Evolutionary conservation across 2,888 invertebrate species (phyloP).

Genomic region (Sminthurides aquaticus): DNA sequence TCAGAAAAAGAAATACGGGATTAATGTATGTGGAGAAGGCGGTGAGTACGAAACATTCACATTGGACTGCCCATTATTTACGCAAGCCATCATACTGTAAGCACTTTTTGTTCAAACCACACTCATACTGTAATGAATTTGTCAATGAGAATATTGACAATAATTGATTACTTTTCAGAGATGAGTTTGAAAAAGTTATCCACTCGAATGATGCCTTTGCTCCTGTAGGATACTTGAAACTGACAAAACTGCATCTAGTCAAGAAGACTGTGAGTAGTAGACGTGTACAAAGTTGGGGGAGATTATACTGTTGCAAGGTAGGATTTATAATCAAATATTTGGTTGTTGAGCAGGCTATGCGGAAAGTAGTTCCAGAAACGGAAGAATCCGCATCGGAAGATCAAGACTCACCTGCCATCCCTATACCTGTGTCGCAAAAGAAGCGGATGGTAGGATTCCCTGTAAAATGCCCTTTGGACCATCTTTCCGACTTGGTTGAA

Average conservation of each 20-base stretch:
- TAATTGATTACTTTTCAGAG: conserved; percentile 57
- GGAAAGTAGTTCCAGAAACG: not conserved
- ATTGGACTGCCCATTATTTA: conserved; percentile 91
- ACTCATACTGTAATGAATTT: too few species aligned
- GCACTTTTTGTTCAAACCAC: conserved; percentile 49
- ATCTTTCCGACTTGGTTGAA: conserved; percentile 41
- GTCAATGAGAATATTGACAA: too few species aligned
- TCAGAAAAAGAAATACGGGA: conserved; percentile 79
- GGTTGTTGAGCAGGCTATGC: conserved; percentile 11
- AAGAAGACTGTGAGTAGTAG: conserved; percentile 52
- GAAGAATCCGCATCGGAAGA: not conserved
- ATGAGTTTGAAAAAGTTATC: conserved; percentile 75
- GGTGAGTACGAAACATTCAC: conserved; percentile 99
- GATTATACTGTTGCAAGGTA: not conserved
- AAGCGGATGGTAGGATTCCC: conserved; percentile 23
- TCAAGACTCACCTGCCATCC: not conserved
- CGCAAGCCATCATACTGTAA: conserved; percentile 81
- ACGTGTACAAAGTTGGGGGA: not conserved
- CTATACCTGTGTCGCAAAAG: not conserved
- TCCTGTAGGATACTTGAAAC: conserved; percentile 87
- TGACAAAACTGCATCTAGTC: conserved; percentile 73
- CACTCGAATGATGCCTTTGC: conserved; percentile 89
- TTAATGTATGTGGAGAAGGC: conserved; percentile 96
- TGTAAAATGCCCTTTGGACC: conserved; percentile 40
- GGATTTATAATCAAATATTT: too few species aligned